Base-by-base conservation (phyloP, 1,140 invertebrate genomes). In the Eciton burchellii region DNA sequence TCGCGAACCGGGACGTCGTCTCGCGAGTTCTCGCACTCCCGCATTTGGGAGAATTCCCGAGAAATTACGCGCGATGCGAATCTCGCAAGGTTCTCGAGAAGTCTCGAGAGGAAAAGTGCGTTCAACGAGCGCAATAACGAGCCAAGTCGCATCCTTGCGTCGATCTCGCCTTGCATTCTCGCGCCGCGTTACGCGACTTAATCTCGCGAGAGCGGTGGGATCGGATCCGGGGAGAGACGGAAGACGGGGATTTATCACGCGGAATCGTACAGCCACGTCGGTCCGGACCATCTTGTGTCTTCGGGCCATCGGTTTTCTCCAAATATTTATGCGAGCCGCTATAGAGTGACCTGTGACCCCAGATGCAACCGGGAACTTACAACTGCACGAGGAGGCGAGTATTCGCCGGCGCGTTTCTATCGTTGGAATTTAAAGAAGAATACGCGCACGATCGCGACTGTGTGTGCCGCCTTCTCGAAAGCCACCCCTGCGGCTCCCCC, bases 201-300 rank as follows among this genome's bases (percentile, higher is more conserved):
- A 43, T 12, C 26, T 14, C 16, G 12, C 21, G 16, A 47, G 21
- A 35, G 35, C 2, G 35, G 47, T 49, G 24, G 41, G 1, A 3
- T 49, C 9, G 16, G 41, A 66, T 62, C 29, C 35, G 6, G 29
- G 43, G 6, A 77, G 49, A 54, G 52, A 66, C 66, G 11, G 41
- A n/a, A n/a, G n/a, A 52, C 41, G 54, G 41, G 19, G 26, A 77
- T 66, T 56, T 54, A 52, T 73, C 76, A 6, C 21, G 16, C 24
- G 47, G 62, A 72, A 70, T 54, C 29, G 16, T 52, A 70, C 35
- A 43, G 8, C 54, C 16, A 3, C 5, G 68, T 35, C 35, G 14
- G 14, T 43, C 45, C n/a, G 11, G 57, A 26, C n/a, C 35, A 24
- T 3, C 29, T 2, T 54, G 11, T 41, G 29, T 19, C n/a, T 6